These are phyloP conservation scores for Nephrotoma flavescens DNA, from an alignment of 2,888 invertebrate genomes.

Conservation along the genomic window DNA sequence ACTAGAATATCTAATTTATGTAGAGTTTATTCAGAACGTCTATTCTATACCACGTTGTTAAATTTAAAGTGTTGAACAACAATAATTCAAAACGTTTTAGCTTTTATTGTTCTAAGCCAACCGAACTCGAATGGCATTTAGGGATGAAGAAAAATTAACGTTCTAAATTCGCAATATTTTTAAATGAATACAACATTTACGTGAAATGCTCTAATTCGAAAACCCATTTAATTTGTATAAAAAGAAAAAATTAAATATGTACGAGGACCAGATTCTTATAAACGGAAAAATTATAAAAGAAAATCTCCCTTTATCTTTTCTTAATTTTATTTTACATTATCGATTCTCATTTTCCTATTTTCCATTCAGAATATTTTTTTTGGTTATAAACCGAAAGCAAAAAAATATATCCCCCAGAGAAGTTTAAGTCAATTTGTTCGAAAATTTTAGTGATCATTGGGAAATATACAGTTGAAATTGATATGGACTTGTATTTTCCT, in stretches of 20 bases:
- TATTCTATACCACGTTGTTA: no score
- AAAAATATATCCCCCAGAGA: neutral
- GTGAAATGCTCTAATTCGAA: no score
- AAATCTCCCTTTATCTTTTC: neutral
- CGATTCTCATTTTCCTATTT: neutral
- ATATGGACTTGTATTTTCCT: neutral
- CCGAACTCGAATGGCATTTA: no score
- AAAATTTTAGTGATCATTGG: neutral
- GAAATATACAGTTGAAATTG: neutral
- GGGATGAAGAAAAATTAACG: no score
- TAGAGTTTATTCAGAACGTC: no score
- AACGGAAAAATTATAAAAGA: neutral
- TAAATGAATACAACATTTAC: no score
- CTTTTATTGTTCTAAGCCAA: no score
- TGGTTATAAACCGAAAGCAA: neutral
- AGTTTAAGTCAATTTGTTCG: slow-evolving; percentile 2
- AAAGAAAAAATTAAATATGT: neutral
- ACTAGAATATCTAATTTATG: no score
- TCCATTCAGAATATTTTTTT: neutral
- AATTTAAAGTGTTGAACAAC: no score
- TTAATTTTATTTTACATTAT: neutral
- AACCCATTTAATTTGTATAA: no score
- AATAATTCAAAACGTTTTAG: no score
- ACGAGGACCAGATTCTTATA: neutral
- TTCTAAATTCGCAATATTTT: no score